Base-by-base conservation (phyloP, 2,888 invertebrate species). In the Cremastobaeus sp. region DNA sequence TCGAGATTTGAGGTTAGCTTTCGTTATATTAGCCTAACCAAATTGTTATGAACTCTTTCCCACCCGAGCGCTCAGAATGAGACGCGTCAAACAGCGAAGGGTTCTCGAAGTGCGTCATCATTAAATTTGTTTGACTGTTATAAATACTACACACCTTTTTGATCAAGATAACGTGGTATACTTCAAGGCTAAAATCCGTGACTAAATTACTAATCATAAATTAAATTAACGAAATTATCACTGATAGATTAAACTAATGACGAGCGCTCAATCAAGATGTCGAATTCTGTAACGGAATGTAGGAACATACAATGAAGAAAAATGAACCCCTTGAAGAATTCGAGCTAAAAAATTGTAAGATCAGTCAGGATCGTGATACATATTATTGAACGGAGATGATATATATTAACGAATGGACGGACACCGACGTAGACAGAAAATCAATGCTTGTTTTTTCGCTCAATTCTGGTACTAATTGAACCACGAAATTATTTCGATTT, bases 171-270 rank as follows among this genome's bases (percentile, higher is more conserved):
- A 68, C 68, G 43, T 37, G 34, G 50, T 55, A 34, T 15, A 41
- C 50, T 66, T 48, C 52, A 57, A 59, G 15, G 50, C 45, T 48
- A 43, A 52, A 59, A 37, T 20, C 60, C 45, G 59, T 68, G 68
- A 57, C 59, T 68, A 59, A 59, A 68, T 68, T 52, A 69, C 69
- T 69, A 60, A 69, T 69, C 69, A 69, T 69, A 69, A 69, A 69
- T 69, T 69, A 60, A 60, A 60, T 69, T 69, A 69, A 52, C 54
- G 54, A 69, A 69, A 69, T 60, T 69, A 69, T 69, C 68, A 45
- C 69, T 69, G 69, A 60, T 69, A 60, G 69, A 69, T 69, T 60
- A 52, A 47, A 60, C 50, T 68, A 68, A 68, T 68, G 68, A 68
- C 45, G 37, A 69, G 18, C 69, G 47, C 32, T 69, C 52, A 69